These are phyloP conservation scores for Ciconia maguari DNA, from an alignment of 2,113 vertebrate genomes.

Conservation along the genomic window DNA sequence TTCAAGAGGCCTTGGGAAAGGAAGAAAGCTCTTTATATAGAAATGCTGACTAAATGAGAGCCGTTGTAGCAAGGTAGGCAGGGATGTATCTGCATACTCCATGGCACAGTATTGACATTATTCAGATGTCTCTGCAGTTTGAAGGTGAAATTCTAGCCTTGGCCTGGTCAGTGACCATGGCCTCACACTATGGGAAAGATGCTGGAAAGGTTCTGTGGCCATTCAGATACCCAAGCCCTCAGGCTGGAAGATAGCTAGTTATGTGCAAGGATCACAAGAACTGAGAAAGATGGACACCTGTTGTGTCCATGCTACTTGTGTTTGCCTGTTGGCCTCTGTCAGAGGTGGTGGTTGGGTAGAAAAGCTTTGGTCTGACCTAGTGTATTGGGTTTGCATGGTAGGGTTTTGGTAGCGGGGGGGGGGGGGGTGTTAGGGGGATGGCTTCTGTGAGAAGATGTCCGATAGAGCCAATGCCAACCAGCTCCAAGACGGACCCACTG, in stretches of 20 bases:
- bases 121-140: neutral
- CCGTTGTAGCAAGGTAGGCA: neutral
- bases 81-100: neutral
- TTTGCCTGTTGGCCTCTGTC: neutral
- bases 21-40: neutral
- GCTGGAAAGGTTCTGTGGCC: neutral
- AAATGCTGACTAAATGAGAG: neutral
- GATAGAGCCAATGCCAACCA: no score
- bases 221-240: neutral
- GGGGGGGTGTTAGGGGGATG: no score
- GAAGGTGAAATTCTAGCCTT: neutral
- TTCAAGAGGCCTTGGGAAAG: neutral
- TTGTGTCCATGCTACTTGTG: neutral
- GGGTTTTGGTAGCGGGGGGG: no score
- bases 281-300: neutral
- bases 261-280: neutral
- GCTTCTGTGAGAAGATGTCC: no score
- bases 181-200: neutral
- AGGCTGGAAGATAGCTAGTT: neutral
- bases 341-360: neutral
- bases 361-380: neutral
- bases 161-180: neutral
- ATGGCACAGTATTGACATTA: neutral
- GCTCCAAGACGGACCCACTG: no score
- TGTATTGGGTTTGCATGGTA: neutral